These are phyloP conservation scores for Tokudaia muenninki DNA, from an alignment of 2,797 vertebrate species.

Conservation along the genomic window DNA sequence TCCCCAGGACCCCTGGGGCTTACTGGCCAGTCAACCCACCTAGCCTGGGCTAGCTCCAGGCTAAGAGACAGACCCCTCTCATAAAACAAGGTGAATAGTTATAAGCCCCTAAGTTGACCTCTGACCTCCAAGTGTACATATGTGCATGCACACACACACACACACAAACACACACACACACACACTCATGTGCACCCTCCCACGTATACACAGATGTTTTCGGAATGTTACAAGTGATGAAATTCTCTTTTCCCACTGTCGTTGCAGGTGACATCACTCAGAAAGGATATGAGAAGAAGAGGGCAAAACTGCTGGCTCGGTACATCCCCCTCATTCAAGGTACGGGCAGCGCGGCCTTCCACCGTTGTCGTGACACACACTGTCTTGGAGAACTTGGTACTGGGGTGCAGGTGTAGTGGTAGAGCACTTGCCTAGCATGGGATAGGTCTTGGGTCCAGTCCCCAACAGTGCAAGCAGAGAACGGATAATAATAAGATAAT, in stretches of 20 bases:
- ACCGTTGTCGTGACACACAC: not conserved
- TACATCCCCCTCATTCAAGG: constrained; percentile 84
- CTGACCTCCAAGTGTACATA: not conserved
- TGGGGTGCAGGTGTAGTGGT: not conserved
- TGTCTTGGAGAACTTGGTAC: not conserved
- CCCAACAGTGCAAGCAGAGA: not conserved
- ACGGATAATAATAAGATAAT: not conserved
- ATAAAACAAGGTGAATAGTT: not conserved
- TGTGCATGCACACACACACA: not conserved
- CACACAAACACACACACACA: not conserved
- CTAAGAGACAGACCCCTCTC: not conserved
- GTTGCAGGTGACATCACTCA: constrained; percentile 87
- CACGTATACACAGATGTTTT: not conserved
- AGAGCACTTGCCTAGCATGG: not conserved
- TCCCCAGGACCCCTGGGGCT: not conserved
- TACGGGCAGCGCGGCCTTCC: not conserved
- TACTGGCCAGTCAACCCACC: not conserved
- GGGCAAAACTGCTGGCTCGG: constrained; percentile 85
- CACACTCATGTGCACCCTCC: not conserved
- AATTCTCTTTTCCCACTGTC: constrained; percentile 47
- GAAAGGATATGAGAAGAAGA: constrained; percentile 88
- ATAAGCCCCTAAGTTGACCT: not conserved
- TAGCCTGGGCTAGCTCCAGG: not conserved
- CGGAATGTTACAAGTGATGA: not conserved
- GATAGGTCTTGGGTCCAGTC: no score